Percentiles rank a stretch among this genome's conserved stretches.
These are phyloP conservation scores for Plumapathes pennacea DNA, from an alignment of 92 coral and sea anemone genomes.

Conservation along the genomic window DNA sequence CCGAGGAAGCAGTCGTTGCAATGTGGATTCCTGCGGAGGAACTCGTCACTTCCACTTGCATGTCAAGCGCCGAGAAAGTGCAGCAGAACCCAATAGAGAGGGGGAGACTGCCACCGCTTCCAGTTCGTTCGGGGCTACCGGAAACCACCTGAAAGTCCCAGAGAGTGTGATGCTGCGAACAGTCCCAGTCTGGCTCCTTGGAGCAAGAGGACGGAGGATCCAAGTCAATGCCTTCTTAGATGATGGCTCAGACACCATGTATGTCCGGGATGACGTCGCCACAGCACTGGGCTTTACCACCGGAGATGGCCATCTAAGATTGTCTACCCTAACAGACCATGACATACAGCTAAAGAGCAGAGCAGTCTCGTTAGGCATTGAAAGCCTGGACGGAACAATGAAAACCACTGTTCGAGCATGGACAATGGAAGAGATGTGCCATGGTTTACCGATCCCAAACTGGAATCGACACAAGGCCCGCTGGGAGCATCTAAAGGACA, in stretches of 20 bases:
- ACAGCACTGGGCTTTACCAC: slow-evolving; percentile 9
- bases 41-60: slow-evolving; percentile 29
- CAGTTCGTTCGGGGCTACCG: no score
- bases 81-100: no score
- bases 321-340: slow-evolving; percentile 35
- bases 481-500: slow-evolving; percentile 39
- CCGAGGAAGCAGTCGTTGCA: slow-evolving; percentile 4
- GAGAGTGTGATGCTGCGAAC: slow-evolving; percentile 13
- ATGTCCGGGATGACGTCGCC: slow-evolving; percentile 21
- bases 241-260: slow-evolving; percentile 42
- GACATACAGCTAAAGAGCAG: slow-evolving; percentile 9
- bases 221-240: slow-evolving; percentile 40
- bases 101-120: no score
- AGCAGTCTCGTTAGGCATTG: slow-evolving; percentile 1
- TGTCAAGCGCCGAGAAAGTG: no score
- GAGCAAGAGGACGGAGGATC: slow-evolving; percentile 12
- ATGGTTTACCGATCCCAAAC: slow-evolving; percentile 42
- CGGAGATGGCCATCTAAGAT: neutral
- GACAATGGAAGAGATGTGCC: slow-evolving; percentile 29
- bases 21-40: slow-evolving; percentile 4
- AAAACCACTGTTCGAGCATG: slow-evolving; percentile 8
- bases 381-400: slow-evolving; percentile 10
- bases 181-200: slow-evolving; percentile 25
- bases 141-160: no score
- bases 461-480: slow-evolving; percentile 33